Evolutionary conservation across 2,113 vertebrate species (phyloP).

Genomic region (Lipophrys pholis): DNA sequence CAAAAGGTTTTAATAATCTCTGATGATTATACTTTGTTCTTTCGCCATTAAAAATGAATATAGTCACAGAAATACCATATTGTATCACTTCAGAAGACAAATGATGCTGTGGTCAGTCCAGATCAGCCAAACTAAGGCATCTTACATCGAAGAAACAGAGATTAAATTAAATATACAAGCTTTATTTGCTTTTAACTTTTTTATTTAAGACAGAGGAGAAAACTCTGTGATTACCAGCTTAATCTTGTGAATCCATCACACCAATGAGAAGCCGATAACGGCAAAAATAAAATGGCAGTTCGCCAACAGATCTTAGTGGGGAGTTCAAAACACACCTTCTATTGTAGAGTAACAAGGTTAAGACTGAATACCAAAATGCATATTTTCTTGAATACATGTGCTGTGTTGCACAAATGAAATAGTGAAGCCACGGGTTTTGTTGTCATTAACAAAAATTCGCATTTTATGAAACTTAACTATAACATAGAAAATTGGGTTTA

Average conservation of each 20-base stretch:
- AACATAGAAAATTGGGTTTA: neutral
- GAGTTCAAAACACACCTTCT: slow-evolving; percentile 15
- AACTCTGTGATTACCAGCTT: neutral
- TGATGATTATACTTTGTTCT: slow-evolving; percentile 52
- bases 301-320: slow-evolving; percentile 18
- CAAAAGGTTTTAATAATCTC: slow-evolving; percentile 53
- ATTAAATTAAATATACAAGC: neutral
- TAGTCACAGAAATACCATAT: slow-evolving; percentile 26
- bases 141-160: slow-evolving; percentile 9
- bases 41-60: slow-evolving; percentile 52
- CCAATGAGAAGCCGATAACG: slow-evolving; percentile 11
- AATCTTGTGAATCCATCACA: neutral
- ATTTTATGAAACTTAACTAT: neutral
- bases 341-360: neutral
- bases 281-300: slow-evolving; percentile 41
- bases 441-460: neutral
- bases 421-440: neutral
- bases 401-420: neutral
- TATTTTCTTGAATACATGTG: neutral
- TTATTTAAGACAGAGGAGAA: slow-evolving; percentile 5
- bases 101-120: slow-evolving; percentile 19
- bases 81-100: slow-evolving; percentile 44
- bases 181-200: fast-evolving
- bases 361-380: slow-evolving; percentile 9
- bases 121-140: slow-evolving; percentile 6